A percentile compares a stretch with the other conserved stretches of the same genome.
Evolutionary conservation across 2,797 vertebrate genomes (phyloP).

Genomic region (Enteromius anoplus): DNA sequence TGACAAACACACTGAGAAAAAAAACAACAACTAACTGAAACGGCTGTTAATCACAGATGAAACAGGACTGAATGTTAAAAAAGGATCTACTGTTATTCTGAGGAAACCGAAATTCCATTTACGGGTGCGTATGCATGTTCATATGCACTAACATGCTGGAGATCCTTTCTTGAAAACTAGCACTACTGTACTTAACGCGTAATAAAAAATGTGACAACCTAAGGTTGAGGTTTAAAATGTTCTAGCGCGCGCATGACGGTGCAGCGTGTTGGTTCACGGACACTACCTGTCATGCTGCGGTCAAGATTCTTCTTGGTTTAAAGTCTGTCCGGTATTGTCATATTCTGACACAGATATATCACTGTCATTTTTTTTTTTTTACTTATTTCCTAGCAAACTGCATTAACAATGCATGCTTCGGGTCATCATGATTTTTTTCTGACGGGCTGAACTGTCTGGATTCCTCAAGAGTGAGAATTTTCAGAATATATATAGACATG

Average conservation of each 20-base stretch:
- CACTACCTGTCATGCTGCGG: conserved; percentile 69
- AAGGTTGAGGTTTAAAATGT: conserved; percentile 75
- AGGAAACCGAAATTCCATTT: conserved; percentile 34
- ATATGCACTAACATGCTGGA: conserved; percentile 55
- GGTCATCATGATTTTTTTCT: conserved; percentile 15
- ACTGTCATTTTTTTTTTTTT: conserved; percentile 53
- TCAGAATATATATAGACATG: conserved; percentile 71
- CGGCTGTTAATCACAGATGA: conserved; percentile 74
- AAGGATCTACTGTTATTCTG: conserved; percentile 45
- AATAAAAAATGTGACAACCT: conserved; percentile 71
- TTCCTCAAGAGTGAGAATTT: conserved; percentile 59
- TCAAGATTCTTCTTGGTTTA: conserved; percentile 72
- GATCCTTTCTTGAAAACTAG: conserved; percentile 49
- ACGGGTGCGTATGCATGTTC: conserved; percentile 36
- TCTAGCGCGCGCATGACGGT: conserved; percentile 66
- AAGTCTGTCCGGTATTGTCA: conserved; percentile 66
- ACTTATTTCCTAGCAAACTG: conserved; percentile 44
- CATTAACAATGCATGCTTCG: conserved; percentile 29
- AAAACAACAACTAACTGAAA: conserved; percentile 65
- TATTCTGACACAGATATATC: conserved; percentile 49
- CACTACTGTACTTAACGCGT: conserved; percentile 58
- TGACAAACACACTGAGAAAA: conserved; percentile 69
- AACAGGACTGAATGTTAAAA: conserved; percentile 61
- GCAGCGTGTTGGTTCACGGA: conserved; percentile 67
- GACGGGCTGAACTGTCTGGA: conserved; percentile 20